A percentile compares a stretch with the other conserved stretches of the same genome.
phyloP scores from a whole-genome alignment of 1,140 invertebrate species.

The Rhizoglyphus robini region DNA sequence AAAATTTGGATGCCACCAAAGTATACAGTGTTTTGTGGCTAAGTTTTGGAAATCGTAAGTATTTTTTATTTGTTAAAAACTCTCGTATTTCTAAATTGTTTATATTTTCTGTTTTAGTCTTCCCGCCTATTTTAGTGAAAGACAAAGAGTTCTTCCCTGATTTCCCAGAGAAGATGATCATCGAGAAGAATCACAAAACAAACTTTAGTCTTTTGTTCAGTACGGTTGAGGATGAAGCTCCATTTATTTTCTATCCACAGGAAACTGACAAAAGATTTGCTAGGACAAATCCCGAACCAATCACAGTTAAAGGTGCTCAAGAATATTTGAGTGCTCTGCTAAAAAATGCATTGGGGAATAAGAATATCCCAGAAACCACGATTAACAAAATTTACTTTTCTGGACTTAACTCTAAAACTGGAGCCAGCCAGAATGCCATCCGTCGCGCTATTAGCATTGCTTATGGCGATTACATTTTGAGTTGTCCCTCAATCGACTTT shows the following conservation, averaged over 20 bases:
- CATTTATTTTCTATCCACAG: conserved; percentile 65
- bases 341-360: not conserved
- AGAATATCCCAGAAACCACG: not conserved
- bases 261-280: not conserved
- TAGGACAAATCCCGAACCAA: not conserved
- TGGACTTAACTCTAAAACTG: not conserved
- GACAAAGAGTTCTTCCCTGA: conserved; percentile 82
- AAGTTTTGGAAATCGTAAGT: not conserved
- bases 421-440: not conserved
- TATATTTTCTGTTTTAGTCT: not conserved
- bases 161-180: conserved; percentile 56
- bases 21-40: not conserved
- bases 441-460: conserved; percentile 15
- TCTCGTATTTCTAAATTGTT: not conserved
- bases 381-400: not conserved
- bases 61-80: no score
- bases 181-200: conserved; percentile 75
- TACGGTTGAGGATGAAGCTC: conserved; percentile 83
- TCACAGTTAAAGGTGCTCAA: not conserved
- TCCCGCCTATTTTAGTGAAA: conserved; percentile 49
- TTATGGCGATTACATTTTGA: conserved; percentile 79
- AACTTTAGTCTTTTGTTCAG: conserved; percentile 72
- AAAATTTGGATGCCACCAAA: not conserved
- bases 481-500: conserved; percentile 43
- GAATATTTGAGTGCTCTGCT: not conserved